Evolutionary conservation across 2,797 vertebrate species (phyloP).

Genomic region (Arremon aurantiirostris): DNA sequence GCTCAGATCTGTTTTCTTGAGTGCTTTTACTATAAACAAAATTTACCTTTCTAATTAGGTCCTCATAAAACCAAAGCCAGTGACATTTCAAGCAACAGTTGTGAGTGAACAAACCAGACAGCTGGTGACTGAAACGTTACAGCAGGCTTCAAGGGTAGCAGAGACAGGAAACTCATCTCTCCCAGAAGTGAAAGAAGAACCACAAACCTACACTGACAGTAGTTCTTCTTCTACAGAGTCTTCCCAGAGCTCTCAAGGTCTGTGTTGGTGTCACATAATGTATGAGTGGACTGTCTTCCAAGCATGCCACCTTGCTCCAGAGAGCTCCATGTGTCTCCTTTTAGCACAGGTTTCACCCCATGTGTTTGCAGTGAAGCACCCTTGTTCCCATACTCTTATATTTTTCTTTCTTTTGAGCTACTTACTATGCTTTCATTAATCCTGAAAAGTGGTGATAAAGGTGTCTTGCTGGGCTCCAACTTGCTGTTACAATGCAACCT

Average conservation of each 20-base stretch:
- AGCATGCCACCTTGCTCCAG: not conserved
- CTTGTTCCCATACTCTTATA: not conserved
- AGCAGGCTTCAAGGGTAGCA: constrained; percentile 87
- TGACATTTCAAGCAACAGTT: constrained; percentile 91
- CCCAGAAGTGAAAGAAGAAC: constrained; percentile 87
- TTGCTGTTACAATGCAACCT: not conserved
- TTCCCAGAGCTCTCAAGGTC: constrained; percentile 83
- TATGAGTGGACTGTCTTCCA: not conserved
- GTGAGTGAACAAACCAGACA: constrained; percentile 95
- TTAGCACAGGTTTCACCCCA: not conserved
- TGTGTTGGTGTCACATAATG: not conserved
- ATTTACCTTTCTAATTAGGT: constrained; percentile 77
- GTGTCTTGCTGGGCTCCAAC: not conserved
- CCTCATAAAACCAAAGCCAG: constrained; percentile 97
- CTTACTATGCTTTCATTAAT: not conserved
- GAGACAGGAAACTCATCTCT: constrained; percentile 77
- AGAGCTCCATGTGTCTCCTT: not conserved
- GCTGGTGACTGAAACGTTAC: constrained; percentile 93
- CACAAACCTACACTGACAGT: constrained; percentile 76
- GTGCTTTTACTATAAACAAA: not conserved
- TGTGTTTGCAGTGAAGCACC: not conserved
- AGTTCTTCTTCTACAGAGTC: constrained; percentile 80
- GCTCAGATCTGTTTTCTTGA: not conserved
- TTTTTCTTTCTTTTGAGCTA: not conserved
- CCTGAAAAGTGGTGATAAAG: not conserved